Percentiles rank a stretch among this genome's conserved stretches.
Conservation (phyloP, 1,140 invertebrate genomes). For the Procambarus clarkii region DNA sequence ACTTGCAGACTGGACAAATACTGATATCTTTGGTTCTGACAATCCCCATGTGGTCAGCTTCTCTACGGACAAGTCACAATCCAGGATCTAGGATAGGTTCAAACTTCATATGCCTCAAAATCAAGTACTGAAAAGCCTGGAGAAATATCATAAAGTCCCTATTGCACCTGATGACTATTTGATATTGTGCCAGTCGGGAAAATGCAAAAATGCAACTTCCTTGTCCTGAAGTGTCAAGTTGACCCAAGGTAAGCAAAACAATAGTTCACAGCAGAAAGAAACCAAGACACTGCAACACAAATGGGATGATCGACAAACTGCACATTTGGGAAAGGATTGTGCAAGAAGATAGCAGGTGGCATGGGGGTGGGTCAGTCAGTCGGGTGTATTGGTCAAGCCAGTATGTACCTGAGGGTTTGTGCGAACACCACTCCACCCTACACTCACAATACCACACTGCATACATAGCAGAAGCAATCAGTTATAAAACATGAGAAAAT, state of each 20-base stretch:
- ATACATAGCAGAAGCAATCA: slow-evolving; percentile 61
- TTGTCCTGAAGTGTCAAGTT: slow-evolving; percentile 49
- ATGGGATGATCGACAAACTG: slow-evolving; percentile 59
- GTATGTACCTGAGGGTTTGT: slow-evolving; percentile 63
- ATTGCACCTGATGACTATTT: slow-evolving; percentile 52
- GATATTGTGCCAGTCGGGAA: slow-evolving; percentile 43
- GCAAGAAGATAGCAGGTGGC: slow-evolving; percentile 26
- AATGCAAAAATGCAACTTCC: slow-evolving; percentile 40
- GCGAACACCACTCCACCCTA: slow-evolving; percentile 52
- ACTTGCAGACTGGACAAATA: slow-evolving; percentile 69
- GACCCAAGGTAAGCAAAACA: slow-evolving; percentile 36
- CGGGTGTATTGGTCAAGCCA: slow-evolving; percentile 39
- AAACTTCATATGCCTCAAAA: slow-evolving; percentile 53
- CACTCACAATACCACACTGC: slow-evolving; percentile 52
- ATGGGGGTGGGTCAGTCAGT: slow-evolving; percentile 21
- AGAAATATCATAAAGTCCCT: slow-evolving; percentile 36
- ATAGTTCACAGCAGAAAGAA: slow-evolving; percentile 69
- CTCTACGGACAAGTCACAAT: slow-evolving; percentile 65
- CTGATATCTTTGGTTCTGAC: slow-evolving; percentile 71
- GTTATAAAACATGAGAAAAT: slow-evolving; percentile 64
- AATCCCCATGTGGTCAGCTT: slow-evolving; percentile 68
- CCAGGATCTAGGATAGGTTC: slow-evolving; percentile 46
- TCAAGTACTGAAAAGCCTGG: slow-evolving; percentile 21
- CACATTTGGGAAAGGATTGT: slow-evolving; percentile 36
- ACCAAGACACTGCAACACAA: slow-evolving; percentile 61